These are phyloP conservation scores for Gymnocypris eckloni DNA, from an alignment of 2,797 vertebrate species.

Conservation along the genomic window DNA sequence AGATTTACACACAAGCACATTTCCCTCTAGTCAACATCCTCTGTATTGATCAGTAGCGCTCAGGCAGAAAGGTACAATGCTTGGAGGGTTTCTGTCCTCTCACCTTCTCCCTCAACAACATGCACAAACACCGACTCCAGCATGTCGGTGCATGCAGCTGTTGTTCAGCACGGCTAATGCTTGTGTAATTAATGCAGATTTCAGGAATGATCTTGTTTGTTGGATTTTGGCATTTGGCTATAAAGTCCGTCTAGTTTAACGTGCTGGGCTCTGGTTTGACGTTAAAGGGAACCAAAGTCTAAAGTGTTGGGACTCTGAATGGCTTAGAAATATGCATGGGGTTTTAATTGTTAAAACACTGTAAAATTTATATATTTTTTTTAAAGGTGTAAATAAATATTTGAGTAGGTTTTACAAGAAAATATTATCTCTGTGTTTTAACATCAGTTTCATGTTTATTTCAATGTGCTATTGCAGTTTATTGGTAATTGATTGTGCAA, in stretches of 20 bases:
- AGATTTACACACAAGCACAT: background rate
- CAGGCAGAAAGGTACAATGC: background rate
- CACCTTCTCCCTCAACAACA: background rate
- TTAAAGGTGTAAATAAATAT: background rate
- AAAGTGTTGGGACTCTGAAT: background rate
- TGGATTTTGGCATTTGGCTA: background rate
- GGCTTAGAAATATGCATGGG: background rate
- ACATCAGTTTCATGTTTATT: background rate
- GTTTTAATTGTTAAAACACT: background rate
- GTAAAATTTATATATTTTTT: background rate
- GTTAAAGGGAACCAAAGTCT: background rate
- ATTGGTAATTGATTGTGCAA: background rate
- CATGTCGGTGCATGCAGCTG: background rate
- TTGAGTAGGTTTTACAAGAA: background rate
- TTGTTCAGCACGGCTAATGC: background rate
- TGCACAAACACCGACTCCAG: background rate
- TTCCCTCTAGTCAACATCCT: constrained; percentile 14
- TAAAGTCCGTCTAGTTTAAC: background rate
- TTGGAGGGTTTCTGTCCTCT: background rate
- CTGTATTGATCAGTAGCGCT: constrained; percentile 13
- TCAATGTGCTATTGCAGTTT: background rate
- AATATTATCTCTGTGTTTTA: background rate
- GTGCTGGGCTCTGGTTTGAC: background rate
- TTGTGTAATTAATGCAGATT: background rate
- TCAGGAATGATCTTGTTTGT: background rate